Evolutionary conservation across 2,113 vertebrate genomes (phyloP), one percentile per base, ranked within the genome.

Genomic region (Hyperoodon ampullatus): DNA sequence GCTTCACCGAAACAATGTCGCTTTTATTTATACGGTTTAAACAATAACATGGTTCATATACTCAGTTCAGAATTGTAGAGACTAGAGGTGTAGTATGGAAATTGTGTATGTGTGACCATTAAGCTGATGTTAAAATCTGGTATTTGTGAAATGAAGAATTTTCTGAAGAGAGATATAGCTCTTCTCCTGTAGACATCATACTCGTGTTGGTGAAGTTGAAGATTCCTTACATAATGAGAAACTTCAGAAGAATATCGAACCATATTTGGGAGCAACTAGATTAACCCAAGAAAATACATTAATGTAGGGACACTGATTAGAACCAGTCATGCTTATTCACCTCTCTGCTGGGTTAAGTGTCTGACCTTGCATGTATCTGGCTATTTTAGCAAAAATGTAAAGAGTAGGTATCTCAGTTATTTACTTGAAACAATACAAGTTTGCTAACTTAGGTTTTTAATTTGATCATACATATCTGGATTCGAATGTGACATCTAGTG

Each of bases 11-110:
- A 98, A 97, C 97, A 97, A 81, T 94, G 74, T 97, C 60, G 88
- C 90, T 98, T 98, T 98, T 98, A 98, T 98, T 98, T 98, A 97
- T 97, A 66, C 95, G 93, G 84, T 98, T 98, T 97, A 97, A 97
- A 97, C 86, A 97, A 91, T 96, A 96, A 66, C 94, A 97, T 3
- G 97, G 95, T 93, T 98, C 98, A 98, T 98, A 98, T 98, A 98
- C 47, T 97, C 97, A 28, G 82, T 97, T 98, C 78, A 65, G 39
- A 95, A 61, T 70, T 96, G 66, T 87, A 77, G 82, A 97, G 74
- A 95, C 15, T 24, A 30, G 1, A 97, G 60, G 44, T 84, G 55
- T 10, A 53, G 87, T 97, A 97, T 96, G 84, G 94, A 85, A 97
- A 86, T 96, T 96, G 86, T 72, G 83, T 82, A 33, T 95, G 71